Evolutionary conservation across 2,113 vertebrate genomes (phyloP).

Genomic region (Empidonax traillii): DNA sequence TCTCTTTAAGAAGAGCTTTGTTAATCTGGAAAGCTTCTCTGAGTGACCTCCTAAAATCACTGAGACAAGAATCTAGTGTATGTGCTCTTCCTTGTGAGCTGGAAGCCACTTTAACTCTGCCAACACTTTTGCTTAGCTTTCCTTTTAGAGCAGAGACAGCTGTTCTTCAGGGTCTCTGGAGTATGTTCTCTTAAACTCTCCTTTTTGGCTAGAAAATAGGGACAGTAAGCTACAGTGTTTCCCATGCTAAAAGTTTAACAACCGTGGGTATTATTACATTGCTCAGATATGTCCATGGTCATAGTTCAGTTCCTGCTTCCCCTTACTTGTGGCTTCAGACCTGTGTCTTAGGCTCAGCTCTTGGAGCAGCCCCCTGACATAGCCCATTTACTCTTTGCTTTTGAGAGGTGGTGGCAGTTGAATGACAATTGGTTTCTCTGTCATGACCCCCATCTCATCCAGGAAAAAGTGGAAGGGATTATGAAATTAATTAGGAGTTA

Average conservation of each 20-base stretch:
- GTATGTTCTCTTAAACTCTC: background rate
- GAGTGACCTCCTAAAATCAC: background rate
- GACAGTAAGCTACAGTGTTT: background rate
- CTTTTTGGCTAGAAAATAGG: background rate
- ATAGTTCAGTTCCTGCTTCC: background rate
- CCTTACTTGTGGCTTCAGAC: background rate
- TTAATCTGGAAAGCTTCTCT: background rate
- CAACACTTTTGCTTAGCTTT: slow-evolving; percentile 22
- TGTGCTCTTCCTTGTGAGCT: background rate
- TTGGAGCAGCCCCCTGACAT: background rate
- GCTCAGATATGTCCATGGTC: background rate
- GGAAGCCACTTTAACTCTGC: slow-evolving; percentile 24
- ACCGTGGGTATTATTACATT: background rate
- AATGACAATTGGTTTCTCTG: background rate
- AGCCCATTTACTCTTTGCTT: background rate
- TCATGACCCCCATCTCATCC: background rate
- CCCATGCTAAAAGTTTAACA: background rate
- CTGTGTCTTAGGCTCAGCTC: background rate
- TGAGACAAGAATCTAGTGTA: background rate
- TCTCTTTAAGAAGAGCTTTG: background rate
- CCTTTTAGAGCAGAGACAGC: slow-evolving; percentile 9
- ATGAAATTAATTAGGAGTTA: background rate
- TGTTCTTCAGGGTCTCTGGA: slow-evolving; percentile 14
- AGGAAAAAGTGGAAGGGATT: background rate
- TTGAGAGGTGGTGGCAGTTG: background rate